phyloP scores from a whole-genome alignment of 2,113 vertebrate species.

The Struthio camelus region DNA sequence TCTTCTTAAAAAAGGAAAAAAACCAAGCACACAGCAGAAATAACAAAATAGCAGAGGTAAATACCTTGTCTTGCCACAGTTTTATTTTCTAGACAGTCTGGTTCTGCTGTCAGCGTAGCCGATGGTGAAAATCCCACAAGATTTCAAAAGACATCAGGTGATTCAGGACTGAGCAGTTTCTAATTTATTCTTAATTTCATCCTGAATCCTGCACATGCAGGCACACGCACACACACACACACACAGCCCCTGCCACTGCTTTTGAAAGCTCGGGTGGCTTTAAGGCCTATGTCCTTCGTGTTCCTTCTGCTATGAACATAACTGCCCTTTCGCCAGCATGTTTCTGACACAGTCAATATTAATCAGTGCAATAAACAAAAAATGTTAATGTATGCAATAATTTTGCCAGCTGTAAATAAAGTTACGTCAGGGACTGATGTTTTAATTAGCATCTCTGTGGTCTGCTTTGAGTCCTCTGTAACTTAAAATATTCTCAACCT shows the following conservation, averaged over 20 bases:
- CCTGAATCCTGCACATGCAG: background rate
- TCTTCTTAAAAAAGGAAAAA: background rate
- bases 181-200: background rate
- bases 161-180: background rate
- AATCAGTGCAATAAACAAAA: background rate
- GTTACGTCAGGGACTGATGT: background rate
- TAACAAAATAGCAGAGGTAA: background rate
- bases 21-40: background rate
- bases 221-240: background rate
- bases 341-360: background rate
- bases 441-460: slow-evolving; percentile 15
- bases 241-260: background rate
- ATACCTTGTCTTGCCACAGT: background rate
- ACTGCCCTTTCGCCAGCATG: background rate
- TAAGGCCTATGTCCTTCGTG: accelerated
- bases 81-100: background rate
- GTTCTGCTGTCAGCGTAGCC: background rate
- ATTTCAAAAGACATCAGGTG: background rate
- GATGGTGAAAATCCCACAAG: background rate
- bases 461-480: background rate
- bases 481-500: background rate
- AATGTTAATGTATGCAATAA: background rate
- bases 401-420: background rate
- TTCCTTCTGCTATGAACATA: background rate
- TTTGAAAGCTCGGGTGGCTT: background rate